Conservation (phyloP, 2,888 invertebrate species). For the Cerceris ruficornis region DNA sequence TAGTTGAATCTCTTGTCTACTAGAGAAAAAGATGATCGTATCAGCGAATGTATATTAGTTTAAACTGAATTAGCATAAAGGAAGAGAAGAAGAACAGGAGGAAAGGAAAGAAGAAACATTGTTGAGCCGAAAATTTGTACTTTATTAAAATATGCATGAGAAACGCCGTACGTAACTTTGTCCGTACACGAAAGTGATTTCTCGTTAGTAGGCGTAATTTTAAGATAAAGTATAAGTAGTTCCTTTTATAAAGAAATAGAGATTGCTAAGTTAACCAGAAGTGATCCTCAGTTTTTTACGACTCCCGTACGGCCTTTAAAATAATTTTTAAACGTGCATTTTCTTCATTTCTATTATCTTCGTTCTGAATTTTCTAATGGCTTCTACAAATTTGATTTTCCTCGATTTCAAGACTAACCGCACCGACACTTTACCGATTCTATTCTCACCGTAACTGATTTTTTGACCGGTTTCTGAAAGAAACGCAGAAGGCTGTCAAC, state of each 20-base stretch:
- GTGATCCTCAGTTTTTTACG: conserved; percentile 4
- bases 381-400: too few species aligned
- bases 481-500: too few species aligned
- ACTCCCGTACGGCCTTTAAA: too few species aligned
- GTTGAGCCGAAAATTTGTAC: conserved; percentile 61
- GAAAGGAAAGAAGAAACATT: conserved; percentile 17
- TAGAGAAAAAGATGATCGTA: conserved; percentile 53
- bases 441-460: too few species aligned
- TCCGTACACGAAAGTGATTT: conserved; percentile 44
- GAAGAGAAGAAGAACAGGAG: neutral
- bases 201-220: conserved; percentile 47
- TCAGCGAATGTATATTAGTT: conserved; percentile 47
- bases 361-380: too few species aligned
- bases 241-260: conserved; percentile 61
- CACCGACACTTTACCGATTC: too few species aligned
- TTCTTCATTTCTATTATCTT: too few species aligned
- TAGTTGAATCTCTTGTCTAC: conserved; percentile 40
- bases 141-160: conserved; percentile 55
- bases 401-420: too few species aligned
- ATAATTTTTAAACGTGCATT: too few species aligned
- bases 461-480: too few species aligned
- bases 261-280: conserved; percentile 38
- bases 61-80: conserved; percentile 34
- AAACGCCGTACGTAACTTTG: conserved; percentile 39
- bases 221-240: conserved; percentile 50